Conservation (phyloP, 2,113 vertebrate genomes). For the Melanotaenia duboulayi region DNA sequence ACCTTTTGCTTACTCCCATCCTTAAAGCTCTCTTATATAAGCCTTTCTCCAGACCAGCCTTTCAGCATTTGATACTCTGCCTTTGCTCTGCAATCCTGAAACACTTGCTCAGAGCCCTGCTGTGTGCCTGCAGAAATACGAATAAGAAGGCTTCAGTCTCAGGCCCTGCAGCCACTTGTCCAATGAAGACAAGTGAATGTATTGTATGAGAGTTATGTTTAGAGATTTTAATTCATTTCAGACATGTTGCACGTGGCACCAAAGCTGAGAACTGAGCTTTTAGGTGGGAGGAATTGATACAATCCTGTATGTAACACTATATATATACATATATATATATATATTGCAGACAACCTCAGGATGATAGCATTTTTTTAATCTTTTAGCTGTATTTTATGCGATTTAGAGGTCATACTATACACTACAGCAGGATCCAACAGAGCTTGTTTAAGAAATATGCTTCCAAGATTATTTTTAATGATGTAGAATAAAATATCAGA, state of each 20-base stretch:
- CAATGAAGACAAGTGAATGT: conserved; percentile 42
- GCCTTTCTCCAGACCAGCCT: conserved; percentile 42
- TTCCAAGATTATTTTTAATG: conserved; percentile 10
- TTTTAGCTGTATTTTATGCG: conserved; percentile 28
- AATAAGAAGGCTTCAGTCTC: conserved; percentile 30
- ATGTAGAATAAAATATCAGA: conserved; percentile 27
- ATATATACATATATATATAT: no score
- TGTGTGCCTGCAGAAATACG: conserved; percentile 18
- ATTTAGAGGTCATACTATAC: conserved; percentile 10
- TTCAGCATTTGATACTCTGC: conserved; percentile 41
- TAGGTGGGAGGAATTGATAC: conserved; percentile 49
- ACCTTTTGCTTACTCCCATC: conserved; percentile 36
- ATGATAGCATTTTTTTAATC: conserved; percentile 8
- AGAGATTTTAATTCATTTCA: conserved; percentile 57
- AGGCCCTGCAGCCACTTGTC: conserved; percentile 38
- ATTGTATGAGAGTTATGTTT: conserved; percentile 37
- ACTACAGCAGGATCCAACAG: conserved; percentile 16
- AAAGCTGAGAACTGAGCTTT: conserved; percentile 35
- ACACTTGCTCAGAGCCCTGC: conserved; percentile 19
- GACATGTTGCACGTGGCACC: conserved; percentile 37
- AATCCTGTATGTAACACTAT: conserved; percentile 22
- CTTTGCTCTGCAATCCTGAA: conserved; percentile 29
- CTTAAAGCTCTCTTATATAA: conserved; percentile 43
- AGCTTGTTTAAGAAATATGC: background rate
- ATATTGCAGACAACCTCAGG: conserved; percentile 28